Evolutionary conservation across 2,888 invertebrate genomes (phyloP), one percentile per base, ranked within the genome.

Genomic region (Philereme transversata): DNA sequence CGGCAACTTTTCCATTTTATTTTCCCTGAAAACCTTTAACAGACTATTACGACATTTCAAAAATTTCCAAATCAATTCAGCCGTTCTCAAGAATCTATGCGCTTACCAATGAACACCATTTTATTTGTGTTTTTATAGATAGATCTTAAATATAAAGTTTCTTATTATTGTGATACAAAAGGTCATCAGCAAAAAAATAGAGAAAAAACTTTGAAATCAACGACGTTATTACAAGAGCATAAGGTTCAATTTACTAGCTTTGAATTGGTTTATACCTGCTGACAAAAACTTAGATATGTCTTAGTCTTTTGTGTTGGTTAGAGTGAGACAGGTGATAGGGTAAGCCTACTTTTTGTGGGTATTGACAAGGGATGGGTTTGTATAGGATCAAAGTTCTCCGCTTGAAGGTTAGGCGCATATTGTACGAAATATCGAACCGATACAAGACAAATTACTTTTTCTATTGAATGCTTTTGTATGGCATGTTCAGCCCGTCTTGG

Each of bases 141-240:
- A 22, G 3, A 22, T n/a, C 8, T 4, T 8, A 7, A 5, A 10
- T 0, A 48, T 51, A 57, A 54, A 35, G 51, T 22, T 38, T 33
- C 43, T 43, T 46, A 22, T 60, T 40, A 43, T 46, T 10, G 45
- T 10, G 4, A 5, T 1, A 0, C 7, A 11, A 51, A n/a, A 64
- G 60, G 57, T 60, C 54, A 57, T 45, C 64, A 54, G 59, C 56
- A 45, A 64, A 64, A 64, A 64, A 64, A 57, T 22, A 40, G 22
- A 22, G 22, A 22, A 22, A 22, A 22, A 22, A 22, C 22, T 2
- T 22, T 22, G 22, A 22, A 22, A 22, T 22, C 22, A 22, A 22
- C 22, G 1, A 22, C 22, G 22, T 22, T 22, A 22, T 22, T 22
- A 22, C 22, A 1, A 22, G 22, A 22, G 22, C 22, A 34, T 35